phyloP scores from a whole-genome alignment of 1,140 invertebrate genomes.

The Diorhabda carinulata region DNA sequence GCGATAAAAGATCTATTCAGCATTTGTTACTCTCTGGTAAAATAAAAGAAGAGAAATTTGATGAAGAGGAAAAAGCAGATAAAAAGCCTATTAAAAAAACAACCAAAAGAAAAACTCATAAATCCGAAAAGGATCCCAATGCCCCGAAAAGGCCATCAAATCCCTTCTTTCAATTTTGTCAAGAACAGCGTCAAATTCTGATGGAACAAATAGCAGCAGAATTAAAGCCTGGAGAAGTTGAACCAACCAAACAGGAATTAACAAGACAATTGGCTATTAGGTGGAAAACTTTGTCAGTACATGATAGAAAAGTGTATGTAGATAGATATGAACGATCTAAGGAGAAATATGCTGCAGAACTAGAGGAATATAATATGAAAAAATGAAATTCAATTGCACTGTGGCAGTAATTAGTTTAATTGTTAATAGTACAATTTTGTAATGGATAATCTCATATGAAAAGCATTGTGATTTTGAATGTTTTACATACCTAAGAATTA shows the following conservation, averaged over 20 bases:
- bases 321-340: slow-evolving; percentile 76
- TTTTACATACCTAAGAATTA: too few species aligned
- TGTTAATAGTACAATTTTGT: too few species aligned
- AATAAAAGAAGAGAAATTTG: slow-evolving; percentile 45
- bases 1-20: slow-evolving; percentile 37
- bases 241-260: slow-evolving; percentile 70
- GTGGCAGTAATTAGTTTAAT: too few species aligned
- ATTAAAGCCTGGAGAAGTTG: slow-evolving; percentile 57
- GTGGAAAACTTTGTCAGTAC: slow-evolving; percentile 65
- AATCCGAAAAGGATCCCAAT: slow-evolving; percentile 66
- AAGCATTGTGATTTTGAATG: too few species aligned
- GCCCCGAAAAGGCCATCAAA: slow-evolving; percentile 74
- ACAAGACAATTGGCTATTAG: slow-evolving; percentile 68
- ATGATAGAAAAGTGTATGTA: slow-evolving; percentile 73
- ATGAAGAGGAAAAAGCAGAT: slow-evolving; percentile 41
- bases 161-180: slow-evolving; percentile 77
- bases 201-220: slow-evolving; percentile 60
- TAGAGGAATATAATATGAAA: slow-evolving; percentile 56
- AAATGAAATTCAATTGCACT: slow-evolving; percentile 31
- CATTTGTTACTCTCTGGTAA: slow-evolving; percentile 41
- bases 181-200: slow-evolving; percentile 69
- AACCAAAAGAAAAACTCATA: slow-evolving; percentile 52
- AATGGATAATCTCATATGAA: too few species aligned
- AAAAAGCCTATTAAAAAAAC: slow-evolving; percentile 45
- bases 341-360: slow-evolving; percentile 71